Evolutionary conservation across 1,140 invertebrate species (phyloP).

Genomic region (Pogonomyrmex barbatus): DNA sequence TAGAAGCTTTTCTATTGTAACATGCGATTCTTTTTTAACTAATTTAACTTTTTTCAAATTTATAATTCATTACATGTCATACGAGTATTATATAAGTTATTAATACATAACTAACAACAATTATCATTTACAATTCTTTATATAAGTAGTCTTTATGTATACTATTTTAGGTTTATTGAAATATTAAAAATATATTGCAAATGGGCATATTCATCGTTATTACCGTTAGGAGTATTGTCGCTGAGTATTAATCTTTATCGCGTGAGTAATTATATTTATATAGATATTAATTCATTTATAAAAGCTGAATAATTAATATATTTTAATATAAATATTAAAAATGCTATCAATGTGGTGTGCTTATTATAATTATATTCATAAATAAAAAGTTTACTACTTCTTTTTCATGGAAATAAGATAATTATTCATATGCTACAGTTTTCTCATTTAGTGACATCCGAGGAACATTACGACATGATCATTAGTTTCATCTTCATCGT

Average conservation of each 20-base stretch:
- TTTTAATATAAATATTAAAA: not conserved
- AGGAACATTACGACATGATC: not conserved
- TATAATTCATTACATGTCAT: slow-evolving; percentile 1
- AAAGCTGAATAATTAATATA: not conserved
- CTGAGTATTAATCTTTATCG: slow-evolving; percentile 49
- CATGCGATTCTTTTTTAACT: not conserved
- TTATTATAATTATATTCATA: too few species aligned
- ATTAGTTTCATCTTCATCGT: not conserved
- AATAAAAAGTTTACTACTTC: not conserved
- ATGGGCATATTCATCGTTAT: not conserved
- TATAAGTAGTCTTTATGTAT: not conserved
- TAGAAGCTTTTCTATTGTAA: not conserved
- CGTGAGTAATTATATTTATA: slow-evolving; percentile 33
- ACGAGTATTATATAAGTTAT: not conserved
- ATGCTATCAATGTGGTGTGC: too few species aligned
- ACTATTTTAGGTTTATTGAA: slow-evolving; percentile 17
- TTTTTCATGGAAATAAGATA: not conserved
- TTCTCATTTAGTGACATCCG: not conserved
- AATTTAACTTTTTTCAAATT: not conserved
- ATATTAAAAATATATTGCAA: not conserved
- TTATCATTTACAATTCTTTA: not conserved
- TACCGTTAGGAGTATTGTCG: not conserved
- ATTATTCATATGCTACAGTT: slow-evolving; percentile 5
- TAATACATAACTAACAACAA: not conserved
- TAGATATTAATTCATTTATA: not conserved